Percentiles rank a stretch among this genome's conserved stretches.
phyloP scores from a whole-genome alignment of 2,888 invertebrate species.

The Eulithis testata region DNA sequence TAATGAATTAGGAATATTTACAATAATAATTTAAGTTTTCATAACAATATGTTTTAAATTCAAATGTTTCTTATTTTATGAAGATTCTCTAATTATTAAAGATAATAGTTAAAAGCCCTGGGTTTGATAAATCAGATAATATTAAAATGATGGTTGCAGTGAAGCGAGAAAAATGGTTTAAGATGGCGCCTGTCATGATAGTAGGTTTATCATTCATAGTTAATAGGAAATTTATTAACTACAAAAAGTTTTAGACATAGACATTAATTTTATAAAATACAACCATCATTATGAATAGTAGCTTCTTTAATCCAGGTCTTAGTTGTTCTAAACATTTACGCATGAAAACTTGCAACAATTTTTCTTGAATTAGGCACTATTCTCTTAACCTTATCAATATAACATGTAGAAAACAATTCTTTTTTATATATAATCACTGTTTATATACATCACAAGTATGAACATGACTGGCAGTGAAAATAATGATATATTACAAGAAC shows the following conservation, averaged over 20 bases:
- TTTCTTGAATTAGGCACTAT: constrained; percentile 31
- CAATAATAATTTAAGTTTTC: constrained; percentile 29
- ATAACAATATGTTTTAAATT: constrained; percentile 29
- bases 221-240: too few species aligned
- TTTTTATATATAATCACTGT: constrained; percentile 11
- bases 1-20: constrained; percentile 28
- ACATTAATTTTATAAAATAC: not conserved
- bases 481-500: not conserved
- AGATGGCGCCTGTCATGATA: too few species aligned
- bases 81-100: constrained; percentile 29
- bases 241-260: too few species aligned
- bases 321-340: constrained; percentile 32
- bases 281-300: not conserved
- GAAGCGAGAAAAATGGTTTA: not conserved
- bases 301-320: constrained; percentile 3
- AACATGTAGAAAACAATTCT: constrained; percentile 18
- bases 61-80: constrained; percentile 25
- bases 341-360: constrained; percentile 35
- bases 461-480: constrained; percentile 39
- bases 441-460: constrained; percentile 18
- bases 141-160: not conserved
- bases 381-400: constrained; percentile 22
- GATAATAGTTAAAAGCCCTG: constrained; percentile 23
- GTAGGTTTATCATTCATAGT: too few species aligned
- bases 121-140: constrained; percentile 1